Evolutionary conservation across 2,797 vertebrate species (phyloP).

Genomic region (Anguilla anguilla): DNA sequence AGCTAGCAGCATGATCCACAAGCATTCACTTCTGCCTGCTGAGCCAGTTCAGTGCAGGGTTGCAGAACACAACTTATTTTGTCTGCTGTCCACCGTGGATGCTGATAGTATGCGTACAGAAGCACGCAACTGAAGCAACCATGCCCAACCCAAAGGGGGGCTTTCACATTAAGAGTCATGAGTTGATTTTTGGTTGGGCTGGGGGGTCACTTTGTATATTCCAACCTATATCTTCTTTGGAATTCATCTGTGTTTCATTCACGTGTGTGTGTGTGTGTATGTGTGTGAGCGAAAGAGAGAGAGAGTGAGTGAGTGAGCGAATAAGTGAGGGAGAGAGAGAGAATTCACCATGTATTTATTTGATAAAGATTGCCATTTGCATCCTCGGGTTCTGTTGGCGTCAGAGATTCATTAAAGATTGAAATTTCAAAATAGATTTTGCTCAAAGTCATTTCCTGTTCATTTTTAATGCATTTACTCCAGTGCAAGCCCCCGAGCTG

Average conservation of each 20-base stretch:
- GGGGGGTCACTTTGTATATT: neutral
- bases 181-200: slow-evolving; percentile 26
- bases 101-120: neutral
- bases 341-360: slow-evolving; percentile 26
- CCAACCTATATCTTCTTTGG: neutral
- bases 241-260: slow-evolving; percentile 23
- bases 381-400: neutral
- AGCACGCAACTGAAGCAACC: neutral
- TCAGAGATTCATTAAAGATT: slow-evolving; percentile 19
- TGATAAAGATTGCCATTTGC: slow-evolving; percentile 16
- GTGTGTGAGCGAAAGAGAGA: slow-evolving; percentile 32
- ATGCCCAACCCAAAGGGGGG: neutral
- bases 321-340: slow-evolving; percentile 2
- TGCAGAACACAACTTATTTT: slow-evolving; percentile 39
- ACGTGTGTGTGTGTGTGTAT: slow-evolving; percentile 25
- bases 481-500: neutral
- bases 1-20: slow-evolving; percentile 41
- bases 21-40: slow-evolving; percentile 50
- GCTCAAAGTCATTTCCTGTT: slow-evolving; percentile 16
- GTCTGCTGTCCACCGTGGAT: slow-evolving; percentile 10
- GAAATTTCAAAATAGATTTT: slow-evolving; percentile 22
- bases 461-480: slow-evolving; percentile 15
- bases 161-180: neutral
- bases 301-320: neutral
- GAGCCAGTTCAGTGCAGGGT: slow-evolving; percentile 29